Percentiles rank a stretch among this genome's conserved stretches.
Conservation (phyloP, 2,797 vertebrate species). For the Pangasius krempfi region DNA sequence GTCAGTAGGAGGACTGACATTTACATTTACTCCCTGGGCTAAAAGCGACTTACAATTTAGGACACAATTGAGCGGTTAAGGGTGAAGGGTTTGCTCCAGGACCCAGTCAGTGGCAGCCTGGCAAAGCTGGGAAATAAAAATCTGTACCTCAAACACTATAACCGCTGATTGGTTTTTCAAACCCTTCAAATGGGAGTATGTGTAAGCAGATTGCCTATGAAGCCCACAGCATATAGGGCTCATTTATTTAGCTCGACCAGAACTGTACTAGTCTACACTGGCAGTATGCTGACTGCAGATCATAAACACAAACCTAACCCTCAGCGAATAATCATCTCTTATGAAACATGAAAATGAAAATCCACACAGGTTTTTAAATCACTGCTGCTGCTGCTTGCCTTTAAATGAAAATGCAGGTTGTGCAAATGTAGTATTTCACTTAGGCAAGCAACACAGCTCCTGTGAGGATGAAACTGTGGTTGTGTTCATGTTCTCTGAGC, state of each 20-base stretch:
- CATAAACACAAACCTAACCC: constrained; percentile 1
- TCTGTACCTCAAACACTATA: neutral
- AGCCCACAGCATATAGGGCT: neutral
- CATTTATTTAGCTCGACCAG: neutral
- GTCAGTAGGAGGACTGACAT: constrained; percentile 14
- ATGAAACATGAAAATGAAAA: constrained; percentile 15
- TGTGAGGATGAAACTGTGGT: neutral
- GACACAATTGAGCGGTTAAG: neutral
- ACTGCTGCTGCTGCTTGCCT: neutral
- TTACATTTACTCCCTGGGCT: constrained; percentile 14
- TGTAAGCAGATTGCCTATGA: neutral
- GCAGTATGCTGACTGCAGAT: neutral
- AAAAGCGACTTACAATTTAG: neutral
- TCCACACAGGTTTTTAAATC: constrained; percentile 14
- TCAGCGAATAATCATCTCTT: constrained; percentile 5
- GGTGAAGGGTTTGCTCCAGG: neutral
- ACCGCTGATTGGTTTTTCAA: too few relatives aligned
- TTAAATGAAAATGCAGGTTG: constrained; percentile 14
- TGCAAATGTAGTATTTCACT: constrained; percentile 2
- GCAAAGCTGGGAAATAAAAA: neutral
- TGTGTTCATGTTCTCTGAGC: too few relatives aligned
- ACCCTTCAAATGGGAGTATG: neutral
- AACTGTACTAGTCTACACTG: neutral
- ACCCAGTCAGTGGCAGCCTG: neutral
- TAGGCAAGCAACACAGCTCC: neutral